Evolutionary conservation across 2,797 vertebrate species (phyloP).

Genomic region (Peromyscus aztecus): DNA sequence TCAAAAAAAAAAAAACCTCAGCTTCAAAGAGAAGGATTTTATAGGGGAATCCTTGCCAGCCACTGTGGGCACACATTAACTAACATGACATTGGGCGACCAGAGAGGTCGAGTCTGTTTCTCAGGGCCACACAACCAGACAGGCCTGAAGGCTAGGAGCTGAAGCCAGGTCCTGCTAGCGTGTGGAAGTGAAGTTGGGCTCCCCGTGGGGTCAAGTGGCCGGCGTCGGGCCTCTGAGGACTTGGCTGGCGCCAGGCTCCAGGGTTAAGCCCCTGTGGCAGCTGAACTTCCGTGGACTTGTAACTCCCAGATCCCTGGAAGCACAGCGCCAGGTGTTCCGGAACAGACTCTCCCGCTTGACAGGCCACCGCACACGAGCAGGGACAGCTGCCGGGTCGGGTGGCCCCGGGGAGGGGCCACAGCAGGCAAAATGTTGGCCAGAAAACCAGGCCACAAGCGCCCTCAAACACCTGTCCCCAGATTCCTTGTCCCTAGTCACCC

Average conservation of each 20-base stretch:
- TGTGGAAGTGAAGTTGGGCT: not conserved
- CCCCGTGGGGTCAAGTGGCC: not conserved
- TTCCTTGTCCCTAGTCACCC: not conserved
- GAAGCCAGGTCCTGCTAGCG: not conserved
- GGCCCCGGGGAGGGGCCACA: not conserved
- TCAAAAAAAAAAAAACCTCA: not conserved
- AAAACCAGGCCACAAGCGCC: not conserved
- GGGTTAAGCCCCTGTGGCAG: constrained; percentile 75
- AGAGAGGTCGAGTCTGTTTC: not conserved
- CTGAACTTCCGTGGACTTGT: constrained; percentile 69
- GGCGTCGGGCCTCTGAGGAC: constrained; percentile 66
- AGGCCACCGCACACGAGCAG: not conserved
- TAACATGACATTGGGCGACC: not conserved
- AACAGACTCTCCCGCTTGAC: constrained; percentile 69
- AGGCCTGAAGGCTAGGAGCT: not conserved
- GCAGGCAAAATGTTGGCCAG: not conserved
- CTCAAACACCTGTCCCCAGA: not conserved
- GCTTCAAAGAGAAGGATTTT: not conserved
- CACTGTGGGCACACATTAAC: not conserved
- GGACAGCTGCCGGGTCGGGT: constrained; percentile 69
- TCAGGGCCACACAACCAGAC: not conserved
- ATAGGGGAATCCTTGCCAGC: no score
- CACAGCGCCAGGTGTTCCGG: constrained; percentile 75
- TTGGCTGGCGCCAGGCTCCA: constrained; percentile 75
- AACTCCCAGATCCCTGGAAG: constrained; percentile 72